Evolutionary conservation across 1,140 invertebrate genomes (phyloP).

Genomic region (Anastatus disparis): DNA sequence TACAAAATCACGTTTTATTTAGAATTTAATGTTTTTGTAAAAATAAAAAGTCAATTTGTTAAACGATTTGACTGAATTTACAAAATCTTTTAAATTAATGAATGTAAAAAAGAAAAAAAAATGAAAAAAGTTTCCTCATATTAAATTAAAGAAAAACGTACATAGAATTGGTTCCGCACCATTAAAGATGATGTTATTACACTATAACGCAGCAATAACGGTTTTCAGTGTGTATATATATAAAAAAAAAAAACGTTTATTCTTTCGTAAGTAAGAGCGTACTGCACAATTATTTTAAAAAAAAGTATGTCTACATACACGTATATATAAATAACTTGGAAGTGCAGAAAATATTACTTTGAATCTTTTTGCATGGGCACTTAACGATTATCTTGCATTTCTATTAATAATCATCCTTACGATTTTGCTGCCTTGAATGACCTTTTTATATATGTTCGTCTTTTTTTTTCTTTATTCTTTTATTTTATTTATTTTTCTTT

Average conservation of each 20-base stretch:
- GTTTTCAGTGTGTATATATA: neutral
- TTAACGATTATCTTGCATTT: neutral
- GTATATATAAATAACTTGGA: neutral
- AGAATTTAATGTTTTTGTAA: no score
- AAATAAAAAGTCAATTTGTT: no score
- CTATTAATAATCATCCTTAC: constrained; percentile 3
- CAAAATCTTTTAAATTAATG: no score
- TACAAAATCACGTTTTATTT: no score
- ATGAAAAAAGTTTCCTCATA: no score
- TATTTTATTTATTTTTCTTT: neutral
- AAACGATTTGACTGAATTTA: no score
- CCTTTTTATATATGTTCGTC: neutral
- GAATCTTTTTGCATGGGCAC: neutral
- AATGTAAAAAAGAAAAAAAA: no score
- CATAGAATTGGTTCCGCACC: neutral
- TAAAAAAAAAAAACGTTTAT: neutral
- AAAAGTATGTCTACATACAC: no score
- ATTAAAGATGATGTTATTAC: constrained; percentile 7
- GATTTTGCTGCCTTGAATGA: neutral
- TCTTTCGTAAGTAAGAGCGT: constrained; percentile 1
- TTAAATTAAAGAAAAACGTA: no score
- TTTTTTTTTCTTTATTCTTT: neutral
- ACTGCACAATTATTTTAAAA: no score
- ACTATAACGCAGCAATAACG: constrained; percentile 11
- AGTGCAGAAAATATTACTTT: neutral